These are phyloP conservation scores for Microtus montanus DNA, from an alignment of 2,113 vertebrate genomes.

Conservation along the genomic window DNA sequence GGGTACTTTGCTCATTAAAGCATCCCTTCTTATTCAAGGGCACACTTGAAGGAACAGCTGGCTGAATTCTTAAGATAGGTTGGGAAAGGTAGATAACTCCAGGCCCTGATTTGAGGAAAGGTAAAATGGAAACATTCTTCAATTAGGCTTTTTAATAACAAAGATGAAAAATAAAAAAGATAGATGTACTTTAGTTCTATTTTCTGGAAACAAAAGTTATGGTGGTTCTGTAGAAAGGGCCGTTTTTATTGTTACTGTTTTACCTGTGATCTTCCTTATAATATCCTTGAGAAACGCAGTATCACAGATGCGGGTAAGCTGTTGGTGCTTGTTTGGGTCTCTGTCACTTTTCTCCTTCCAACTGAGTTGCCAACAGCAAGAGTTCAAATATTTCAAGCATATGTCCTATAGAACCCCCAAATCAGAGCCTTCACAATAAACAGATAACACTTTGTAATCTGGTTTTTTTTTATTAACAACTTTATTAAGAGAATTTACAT, in stretches of 20 bases:
- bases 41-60: conserved; percentile 19
- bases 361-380: not conserved
- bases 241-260: not conserved
- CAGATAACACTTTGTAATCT: conserved; percentile 29
- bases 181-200: not conserved
- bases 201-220: conserved; percentile 41
- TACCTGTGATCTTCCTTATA: conserved; percentile 19
- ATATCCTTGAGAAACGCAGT: not conserved
- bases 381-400: not conserved
- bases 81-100: not conserved
- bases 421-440: conserved; percentile 51
- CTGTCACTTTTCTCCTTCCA: not conserved
- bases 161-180: not conserved
- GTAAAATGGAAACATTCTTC: conserved; percentile 16
- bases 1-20: conserved; percentile 14
- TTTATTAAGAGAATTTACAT: conserved; percentile 63
- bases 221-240: conserved; percentile 7
- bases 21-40: conserved; percentile 30
- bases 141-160: conserved; percentile 16
- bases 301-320: not conserved
- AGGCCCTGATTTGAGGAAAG: conserved; percentile 18
- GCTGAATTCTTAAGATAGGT: not conserved
- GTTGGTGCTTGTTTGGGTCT: not conserved
- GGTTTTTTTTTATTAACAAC: conserved; percentile 16
- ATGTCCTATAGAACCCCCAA: not conserved